phyloP scores from a whole-genome alignment of 2,113 vertebrate genomes.

The Parotia lawesii region DNA sequence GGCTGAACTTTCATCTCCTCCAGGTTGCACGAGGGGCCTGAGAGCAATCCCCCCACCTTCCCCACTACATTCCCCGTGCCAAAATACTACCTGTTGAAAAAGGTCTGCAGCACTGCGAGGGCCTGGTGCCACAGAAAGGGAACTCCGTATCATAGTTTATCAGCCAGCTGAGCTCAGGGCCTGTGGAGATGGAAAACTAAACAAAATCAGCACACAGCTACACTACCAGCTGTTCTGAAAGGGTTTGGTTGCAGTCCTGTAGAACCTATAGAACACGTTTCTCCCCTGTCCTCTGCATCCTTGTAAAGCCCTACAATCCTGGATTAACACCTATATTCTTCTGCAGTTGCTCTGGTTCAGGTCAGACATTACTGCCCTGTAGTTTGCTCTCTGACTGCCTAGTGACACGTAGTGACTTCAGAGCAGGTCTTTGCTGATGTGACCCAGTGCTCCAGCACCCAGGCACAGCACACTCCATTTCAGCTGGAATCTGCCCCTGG shows the following conservation, averaged over 20 bases:
- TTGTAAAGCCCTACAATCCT: background rate
- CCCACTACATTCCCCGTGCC: background rate
- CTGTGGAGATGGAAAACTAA: background rate
- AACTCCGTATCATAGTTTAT: background rate
- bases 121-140: background rate
- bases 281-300: background rate
- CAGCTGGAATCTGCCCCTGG: background rate
- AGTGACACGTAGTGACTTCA: fast-evolving
- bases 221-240: background rate
- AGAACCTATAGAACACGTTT: background rate
- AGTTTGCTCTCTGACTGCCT: background rate
- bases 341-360: background rate
- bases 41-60: background rate
- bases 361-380: background rate
- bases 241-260: background rate
- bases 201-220: background rate
- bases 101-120: fast-evolving
- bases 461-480: background rate
- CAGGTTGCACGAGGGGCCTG: background rate
- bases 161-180: background rate
- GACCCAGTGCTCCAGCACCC: background rate
- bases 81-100: background rate
- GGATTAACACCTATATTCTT: background rate
- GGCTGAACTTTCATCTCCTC: background rate
- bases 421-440: background rate